Evolutionary conservation across 92 coral and sea anemone genomes (phyloP).

Genomic region (Phenganax subtilis): DNA sequence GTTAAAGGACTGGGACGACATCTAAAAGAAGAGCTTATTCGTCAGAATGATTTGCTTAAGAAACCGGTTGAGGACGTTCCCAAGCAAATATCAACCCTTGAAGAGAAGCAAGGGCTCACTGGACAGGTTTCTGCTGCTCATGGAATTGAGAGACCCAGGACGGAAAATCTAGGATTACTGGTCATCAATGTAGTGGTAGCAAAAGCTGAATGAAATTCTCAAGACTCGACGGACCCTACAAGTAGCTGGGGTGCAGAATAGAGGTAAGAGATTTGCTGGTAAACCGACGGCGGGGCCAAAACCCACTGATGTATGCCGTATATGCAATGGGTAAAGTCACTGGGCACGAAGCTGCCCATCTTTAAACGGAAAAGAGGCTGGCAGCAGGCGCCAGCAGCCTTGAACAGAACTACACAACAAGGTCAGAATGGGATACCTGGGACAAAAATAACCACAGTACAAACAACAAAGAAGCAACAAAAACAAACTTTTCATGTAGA

Average conservation of each 20-base stretch:
- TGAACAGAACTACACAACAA: conserved; percentile 9
- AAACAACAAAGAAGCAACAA: conserved; percentile 11
- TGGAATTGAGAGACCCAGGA: too few species aligned
- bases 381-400: conserved; percentile 53
- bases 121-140: background rate
- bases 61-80: conserved; percentile 10
- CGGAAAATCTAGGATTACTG: too few species aligned
- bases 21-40: conserved; percentile 42
- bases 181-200: conserved; percentile 5
- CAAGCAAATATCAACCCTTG: background rate
- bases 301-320: conserved; percentile 42
- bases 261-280: conserved; percentile 39
- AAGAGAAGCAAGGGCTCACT: background rate
- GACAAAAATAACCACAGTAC: conserved; percentile 40
- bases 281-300: conserved; percentile 42
- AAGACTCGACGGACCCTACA: conserved; percentile 17
- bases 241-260: conserved; percentile 26
- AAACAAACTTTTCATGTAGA: conserved; percentile 37
- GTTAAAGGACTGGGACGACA: conserved; percentile 44
- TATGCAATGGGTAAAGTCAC: conserved; percentile 42
- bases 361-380: conserved; percentile 56
- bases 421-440: conserved; percentile 20
- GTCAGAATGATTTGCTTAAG: conserved; percentile 43
- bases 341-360: conserved; percentile 52
- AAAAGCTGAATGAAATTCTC: conserved; percentile 39